A percentile compares a stretch with the other conserved stretches of the same genome.
phyloP scores from a whole-genome alignment of 2,797 vertebrate genomes.

The Sus cebifrons region DNA sequence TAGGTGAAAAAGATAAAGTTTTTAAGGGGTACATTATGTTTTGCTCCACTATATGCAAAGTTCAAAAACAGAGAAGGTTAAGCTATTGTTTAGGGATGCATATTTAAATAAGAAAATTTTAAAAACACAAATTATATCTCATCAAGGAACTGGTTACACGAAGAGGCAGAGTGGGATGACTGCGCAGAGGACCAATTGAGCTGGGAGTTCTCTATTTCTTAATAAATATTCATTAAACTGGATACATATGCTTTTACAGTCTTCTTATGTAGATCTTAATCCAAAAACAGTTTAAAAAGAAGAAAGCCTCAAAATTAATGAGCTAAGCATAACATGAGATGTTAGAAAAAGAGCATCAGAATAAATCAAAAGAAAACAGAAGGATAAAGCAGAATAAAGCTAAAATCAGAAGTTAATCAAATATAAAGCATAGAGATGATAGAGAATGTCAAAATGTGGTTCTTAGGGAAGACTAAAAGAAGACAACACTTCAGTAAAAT shows the following conservation, averaged over 20 bases:
- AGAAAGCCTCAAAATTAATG: neutral
- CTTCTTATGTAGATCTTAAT: neutral
- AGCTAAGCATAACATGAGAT: neutral
- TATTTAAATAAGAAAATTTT: conserved; percentile 6
- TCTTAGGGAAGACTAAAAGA: neutral
- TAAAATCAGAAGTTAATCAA: neutral
- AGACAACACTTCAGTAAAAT: neutral
- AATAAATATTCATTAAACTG: conserved; percentile 1
- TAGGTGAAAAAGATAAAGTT: neutral
- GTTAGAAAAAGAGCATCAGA: neutral
- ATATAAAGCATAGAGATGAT: neutral
- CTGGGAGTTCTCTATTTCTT: neutral
- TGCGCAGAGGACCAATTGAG: neutral
- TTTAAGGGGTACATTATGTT: neutral
- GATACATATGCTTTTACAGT: neutral
- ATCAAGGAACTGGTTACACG: neutral
- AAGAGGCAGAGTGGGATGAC: neutral
- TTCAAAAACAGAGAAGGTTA: conserved; percentile 12
- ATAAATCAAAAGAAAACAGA: neutral
- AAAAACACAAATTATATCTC: neutral
- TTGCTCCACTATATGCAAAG: neutral
- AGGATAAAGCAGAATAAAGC: neutral
- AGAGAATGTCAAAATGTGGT: neutral
- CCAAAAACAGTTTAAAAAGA: neutral
- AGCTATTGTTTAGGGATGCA: neutral